A percentile compares a stretch with the other conserved stretches of the same genome.
Evolutionary conservation across 2,888 invertebrate genomes (phyloP).

Genomic region (Sycophila texana): DNA sequence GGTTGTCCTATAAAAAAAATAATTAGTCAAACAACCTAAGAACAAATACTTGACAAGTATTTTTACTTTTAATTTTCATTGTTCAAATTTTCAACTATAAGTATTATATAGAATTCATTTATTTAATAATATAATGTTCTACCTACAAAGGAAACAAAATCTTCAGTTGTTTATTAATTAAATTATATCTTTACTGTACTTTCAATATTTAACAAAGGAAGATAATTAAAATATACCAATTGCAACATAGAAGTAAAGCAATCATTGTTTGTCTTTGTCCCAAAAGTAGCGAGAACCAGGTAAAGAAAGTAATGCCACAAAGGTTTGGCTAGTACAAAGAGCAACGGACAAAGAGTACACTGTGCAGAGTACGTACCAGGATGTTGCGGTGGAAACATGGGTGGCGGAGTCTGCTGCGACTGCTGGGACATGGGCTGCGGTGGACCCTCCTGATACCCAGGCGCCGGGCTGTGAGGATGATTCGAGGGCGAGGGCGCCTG

Average conservation of each 20-base stretch:
- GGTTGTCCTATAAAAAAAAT: conserved; percentile 47
- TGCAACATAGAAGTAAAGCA: too few species aligned
- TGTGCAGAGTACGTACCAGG: conserved; percentile 42
- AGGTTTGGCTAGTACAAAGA: not conserved
- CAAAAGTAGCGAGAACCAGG: too few species aligned
- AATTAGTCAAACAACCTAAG: not conserved
- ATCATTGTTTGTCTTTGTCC: too few species aligned
- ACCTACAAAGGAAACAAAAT: too few species aligned
- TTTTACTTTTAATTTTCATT: too few species aligned
- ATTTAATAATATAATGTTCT: too few species aligned
- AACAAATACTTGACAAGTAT: too few species aligned
- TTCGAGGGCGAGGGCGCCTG: conserved; percentile 81
- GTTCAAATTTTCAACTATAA: not conserved
- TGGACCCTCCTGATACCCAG: conserved; percentile 65
- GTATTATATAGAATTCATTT: not conserved
- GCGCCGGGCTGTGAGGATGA: conserved; percentile 73
- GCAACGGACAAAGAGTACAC: not conserved
- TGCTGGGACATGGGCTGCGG: conserved; percentile 57
- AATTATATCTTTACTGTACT: too few species aligned
- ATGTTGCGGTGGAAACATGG: conserved; percentile 65
- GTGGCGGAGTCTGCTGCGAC: conserved; percentile 60
- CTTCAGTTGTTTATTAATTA: too few species aligned
- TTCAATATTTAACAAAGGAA: too few species aligned
- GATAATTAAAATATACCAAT: too few species aligned
- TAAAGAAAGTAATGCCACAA: too few species aligned